phyloP scores from a whole-genome alignment of 2,113 vertebrate genomes.

The Oncorhynchus gorbuscha region DNA sequence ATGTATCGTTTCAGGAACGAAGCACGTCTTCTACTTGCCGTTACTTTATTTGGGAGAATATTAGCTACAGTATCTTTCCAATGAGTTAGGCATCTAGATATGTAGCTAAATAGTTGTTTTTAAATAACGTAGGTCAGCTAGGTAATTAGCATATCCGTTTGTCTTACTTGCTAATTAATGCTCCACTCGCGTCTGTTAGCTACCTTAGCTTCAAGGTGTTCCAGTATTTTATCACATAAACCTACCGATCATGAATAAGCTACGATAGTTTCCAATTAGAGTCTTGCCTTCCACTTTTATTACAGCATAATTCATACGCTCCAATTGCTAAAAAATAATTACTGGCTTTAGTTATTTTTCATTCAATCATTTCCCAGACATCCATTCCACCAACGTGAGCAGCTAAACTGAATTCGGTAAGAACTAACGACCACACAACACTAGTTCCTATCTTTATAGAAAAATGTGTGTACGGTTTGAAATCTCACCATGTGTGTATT shows the following conservation, averaged over 20 bases:
- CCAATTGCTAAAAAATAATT: not conserved
- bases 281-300: slow-evolving; percentile 26
- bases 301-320: slow-evolving; percentile 4
- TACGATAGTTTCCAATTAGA: slow-evolving; percentile 30
- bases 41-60: too few species aligned
- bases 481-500: too few species aligned
- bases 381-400: not conserved
- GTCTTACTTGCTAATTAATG: too few species aligned
- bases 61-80: too few species aligned
- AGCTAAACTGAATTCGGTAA: not conserved
- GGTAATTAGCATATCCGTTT: too few species aligned
- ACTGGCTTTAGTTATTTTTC: not conserved
- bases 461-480: too few species aligned
- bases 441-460: not conserved
- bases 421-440: not conserved
- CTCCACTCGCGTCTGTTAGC: not conserved
- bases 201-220: not conserved
- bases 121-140: too few species aligned
- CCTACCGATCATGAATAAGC: slow-evolving; percentile 52
- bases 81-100: too few species aligned
- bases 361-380: not conserved
- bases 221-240: slow-evolving; percentile 39
- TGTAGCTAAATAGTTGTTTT: too few species aligned
- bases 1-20: too few species aligned
- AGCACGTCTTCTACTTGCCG: too few species aligned